Evolutionary conservation across 30 jellyfish, hydroid and myxozoan species (phyloP), one percentile per base, ranked within the genome.

Genomic region (Hydractinia symbiolongicarpus): DNA sequence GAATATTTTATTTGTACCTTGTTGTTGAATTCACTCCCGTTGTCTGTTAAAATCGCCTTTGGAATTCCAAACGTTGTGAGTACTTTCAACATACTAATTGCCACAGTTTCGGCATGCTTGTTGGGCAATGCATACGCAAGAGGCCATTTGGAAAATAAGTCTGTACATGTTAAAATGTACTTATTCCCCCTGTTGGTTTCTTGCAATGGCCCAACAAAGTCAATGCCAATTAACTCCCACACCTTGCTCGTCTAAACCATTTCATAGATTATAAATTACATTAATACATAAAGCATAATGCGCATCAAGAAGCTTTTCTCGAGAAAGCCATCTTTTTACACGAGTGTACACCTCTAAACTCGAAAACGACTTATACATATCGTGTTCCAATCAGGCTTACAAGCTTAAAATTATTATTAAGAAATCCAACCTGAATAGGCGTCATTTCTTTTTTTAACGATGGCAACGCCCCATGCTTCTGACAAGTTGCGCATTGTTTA

Each of bases 31-130:
- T 58, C 69, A 13, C 19, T 58, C 17, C 69, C 69, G 19, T 58
- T 58, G 19, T 58, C 69, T 11, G 69, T 11, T 13, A 58, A 11
- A 11, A 58, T 58, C 17, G 69, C 69, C 69, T 58, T 58, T 11
- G 69, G 69, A 58, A 58, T 11, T 11, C 69, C 69, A 58, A 11
- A 58, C 69, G 69, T 58, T 58, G 69, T 58, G 17, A 58, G 17
- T 11, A 58, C 17, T 11, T 58, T 58, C 19, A 58, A 11, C 15
- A 58, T 58, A 1, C 3, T 11, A 13, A 13, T 58, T 3, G 69
- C 69, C 15, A 58, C 69, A 11, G 69, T 58, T 58, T 13, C 69
- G 15, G 69, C 69, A 13, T 58, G 15, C 19, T 58, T 58, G 69
- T 58, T 16, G 19, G 69, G 69, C 15, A 13, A 58, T 16, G 69